Base-by-base conservation (phyloP, 2,797 vertebrate species). In the Bradypodion ventrale region DNA sequence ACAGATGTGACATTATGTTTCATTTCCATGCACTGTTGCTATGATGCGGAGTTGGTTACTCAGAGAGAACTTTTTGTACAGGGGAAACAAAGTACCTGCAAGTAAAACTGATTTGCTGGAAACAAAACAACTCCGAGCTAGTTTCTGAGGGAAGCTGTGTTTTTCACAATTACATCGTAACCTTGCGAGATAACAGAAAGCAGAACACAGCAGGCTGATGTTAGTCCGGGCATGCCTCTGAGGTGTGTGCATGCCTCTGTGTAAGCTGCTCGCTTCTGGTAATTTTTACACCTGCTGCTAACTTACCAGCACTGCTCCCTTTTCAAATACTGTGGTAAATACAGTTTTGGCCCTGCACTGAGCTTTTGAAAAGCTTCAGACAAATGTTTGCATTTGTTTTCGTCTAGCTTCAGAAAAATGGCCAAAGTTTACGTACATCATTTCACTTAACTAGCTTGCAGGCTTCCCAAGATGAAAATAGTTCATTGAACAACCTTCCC, bases 1-100 rank as follows among this genome's bases (percentile, higher is more conserved):
- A 0, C 63, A 40, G 15, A 37, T 13, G 7, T 80, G 85, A 85
- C 25, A 66, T 85, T 89, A 82, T 87, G 75, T 85, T 77, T 88
- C 75, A 65, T 46, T 92, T 92, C 88, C 76, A 87, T 6, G 60
- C 23, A 83, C 74, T 52, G 23, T 1, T n/a, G n/a, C 81, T 84
- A 78, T 42, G 84, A 86, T 73, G 77, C 65, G 88, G 62, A 89
- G 83, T 59, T 35, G 35, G 85, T 94, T 85, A 35, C 37, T 92
- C 77, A 49, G 49, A 84, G 75, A 88, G 90, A 89, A 92, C 59
- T 91, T 83, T 92, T 90, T 82, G 91, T 93, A 83, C 46, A 85
- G 49, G 44, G 83, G 40, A 70, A 25, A 70, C 15, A 65, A 42
- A 88, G 44, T 68, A 75, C 29, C 75, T 83, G 59, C 85, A 88